Evolutionary conservation across 2,113 vertebrate species (phyloP).

Genomic region (Serranochromis macrocephalus): DNA sequence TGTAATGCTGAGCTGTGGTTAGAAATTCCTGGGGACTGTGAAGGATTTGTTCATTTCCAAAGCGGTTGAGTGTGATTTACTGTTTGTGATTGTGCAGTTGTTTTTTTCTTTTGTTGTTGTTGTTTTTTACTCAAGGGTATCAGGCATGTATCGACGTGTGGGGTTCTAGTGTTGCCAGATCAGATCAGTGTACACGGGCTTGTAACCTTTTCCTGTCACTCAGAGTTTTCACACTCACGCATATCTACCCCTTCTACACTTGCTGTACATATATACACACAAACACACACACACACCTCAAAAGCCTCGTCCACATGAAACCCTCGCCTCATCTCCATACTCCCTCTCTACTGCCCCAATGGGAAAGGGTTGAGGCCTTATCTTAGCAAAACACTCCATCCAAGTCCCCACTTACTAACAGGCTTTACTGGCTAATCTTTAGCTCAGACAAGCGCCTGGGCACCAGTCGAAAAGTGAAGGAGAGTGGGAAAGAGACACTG

Average conservation of each 20-base stretch:
- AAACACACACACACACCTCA: neutral
- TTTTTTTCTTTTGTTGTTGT: neutral
- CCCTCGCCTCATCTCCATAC: constrained; percentile 21
- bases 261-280: neutral
- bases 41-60: neutral
- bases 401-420: constrained; percentile 65
- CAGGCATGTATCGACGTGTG: neutral
- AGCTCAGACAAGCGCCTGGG: constrained; percentile 53
- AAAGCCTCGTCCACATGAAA: constrained; percentile 1
- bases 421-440: constrained; percentile 71
- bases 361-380: constrained; percentile 63
- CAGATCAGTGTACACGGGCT: neutral
- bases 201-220: neutral
- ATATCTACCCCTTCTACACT: neutral
- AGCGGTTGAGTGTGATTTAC: neutral
- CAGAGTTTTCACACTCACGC: neutral
- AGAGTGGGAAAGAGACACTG: constrained; percentile 21
- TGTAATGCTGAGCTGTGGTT: neutral
- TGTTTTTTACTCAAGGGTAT: neutral
- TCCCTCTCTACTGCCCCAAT: constrained; percentile 25
- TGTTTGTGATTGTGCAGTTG: neutral
- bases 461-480: constrained; percentile 38
- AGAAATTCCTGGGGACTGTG: neutral
- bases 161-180: neutral
- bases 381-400: constrained; percentile 66